Evolutionary conservation across 1,140 invertebrate species (phyloP).

Genomic region (Drosophila sechellia): DNA sequence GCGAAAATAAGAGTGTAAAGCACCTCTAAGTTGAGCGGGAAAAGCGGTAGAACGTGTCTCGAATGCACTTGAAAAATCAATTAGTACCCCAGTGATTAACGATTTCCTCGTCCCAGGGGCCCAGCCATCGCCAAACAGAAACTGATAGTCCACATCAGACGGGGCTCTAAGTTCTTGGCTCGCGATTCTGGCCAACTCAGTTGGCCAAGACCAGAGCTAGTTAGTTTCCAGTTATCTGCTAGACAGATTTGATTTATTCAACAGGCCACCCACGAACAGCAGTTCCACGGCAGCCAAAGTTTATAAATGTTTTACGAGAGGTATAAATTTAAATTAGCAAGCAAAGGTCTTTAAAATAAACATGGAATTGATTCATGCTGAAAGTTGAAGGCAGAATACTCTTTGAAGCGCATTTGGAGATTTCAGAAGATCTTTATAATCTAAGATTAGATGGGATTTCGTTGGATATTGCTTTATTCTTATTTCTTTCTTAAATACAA

Average conservation of each 20-base stretch:
- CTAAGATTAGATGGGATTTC: not conserved
- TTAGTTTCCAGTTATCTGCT: slow-evolving; percentile 60
- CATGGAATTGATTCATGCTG: not conserved
- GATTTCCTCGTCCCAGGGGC: slow-evolving; percentile 47
- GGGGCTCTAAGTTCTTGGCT: slow-evolving; percentile 14
- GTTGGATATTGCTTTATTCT: slow-evolving; percentile 4
- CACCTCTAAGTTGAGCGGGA: slow-evolving; percentile 50
- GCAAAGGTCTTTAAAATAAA: slow-evolving; percentile 26
- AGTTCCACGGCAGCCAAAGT: slow-evolving; percentile 31
- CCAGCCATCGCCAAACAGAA: slow-evolving; percentile 49
- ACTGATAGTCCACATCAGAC: slow-evolving; percentile 64
- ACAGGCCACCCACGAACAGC: slow-evolving; percentile 61
- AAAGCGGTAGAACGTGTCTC: slow-evolving; percentile 37
- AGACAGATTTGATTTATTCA: slow-evolving; percentile 76
- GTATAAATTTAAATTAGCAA: slow-evolving; percentile 62
- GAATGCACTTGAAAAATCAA: slow-evolving; percentile 68
- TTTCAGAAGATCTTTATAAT: not conserved
- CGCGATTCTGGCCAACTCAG: slow-evolving; percentile 22
- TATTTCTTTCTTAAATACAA: slow-evolving; percentile 11
- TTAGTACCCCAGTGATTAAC: slow-evolving; percentile 71
- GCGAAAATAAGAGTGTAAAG: slow-evolving; percentile 77
- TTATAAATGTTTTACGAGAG: slow-evolving; percentile 54
- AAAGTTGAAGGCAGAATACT: slow-evolving; percentile 1
- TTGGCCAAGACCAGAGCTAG: slow-evolving; percentile 22
- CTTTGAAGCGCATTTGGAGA: slow-evolving; percentile 2